A percentile compares a stretch with the other conserved stretches of the same genome.
These are phyloP conservation scores for Stichodactyla mertensii DNA, from an alignment of 64 coral and sea anemone species.

Conservation along the genomic window DNA sequence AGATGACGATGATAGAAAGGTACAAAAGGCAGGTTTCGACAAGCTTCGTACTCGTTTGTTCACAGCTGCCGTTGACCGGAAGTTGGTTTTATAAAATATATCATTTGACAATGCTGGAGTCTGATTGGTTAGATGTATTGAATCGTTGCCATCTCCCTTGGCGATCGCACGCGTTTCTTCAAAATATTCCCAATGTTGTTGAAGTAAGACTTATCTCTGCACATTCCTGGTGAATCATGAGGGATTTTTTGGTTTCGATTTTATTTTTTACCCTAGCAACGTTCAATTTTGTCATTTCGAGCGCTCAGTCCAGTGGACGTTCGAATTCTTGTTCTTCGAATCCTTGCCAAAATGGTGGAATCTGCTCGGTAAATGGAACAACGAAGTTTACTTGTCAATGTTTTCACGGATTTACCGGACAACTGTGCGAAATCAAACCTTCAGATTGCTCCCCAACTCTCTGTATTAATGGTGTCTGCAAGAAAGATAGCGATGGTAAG, in stretches of 20 bases:
- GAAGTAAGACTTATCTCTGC: neutral
- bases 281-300: neutral
- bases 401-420: conserved; percentile 59
- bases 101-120: neutral
- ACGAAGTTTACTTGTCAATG: conserved; percentile 53
- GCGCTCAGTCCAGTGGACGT: neutral
- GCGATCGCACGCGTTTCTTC: conserved; percentile 30
- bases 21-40: neutral
- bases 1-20: too few species aligned
- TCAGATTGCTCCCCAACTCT: conserved; percentile 54
- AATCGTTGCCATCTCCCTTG: conserved; percentile 20
- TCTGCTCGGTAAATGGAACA: conserved; percentile 50
- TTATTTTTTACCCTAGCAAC: conserved; percentile 10
- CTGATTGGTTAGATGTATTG: neutral
- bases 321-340: conserved; percentile 62
- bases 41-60: neutral
- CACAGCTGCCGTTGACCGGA: conserved; percentile 16
- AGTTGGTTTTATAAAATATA: neutral
- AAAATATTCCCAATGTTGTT: conserved; percentile 19
- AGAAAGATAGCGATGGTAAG: conserved; percentile 28
- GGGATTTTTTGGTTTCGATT: neutral
- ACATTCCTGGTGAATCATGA: neutral
- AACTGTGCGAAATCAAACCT: conserved; percentile 49
- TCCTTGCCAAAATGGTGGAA: conserved; percentile 70
- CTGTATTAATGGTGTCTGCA: conserved; percentile 74